Percentiles rank a stretch among this genome's conserved stretches.
These are phyloP conservation scores for Elegia similella DNA, from an alignment of 2,888 invertebrate genomes.

Conservation along the genomic window DNA sequence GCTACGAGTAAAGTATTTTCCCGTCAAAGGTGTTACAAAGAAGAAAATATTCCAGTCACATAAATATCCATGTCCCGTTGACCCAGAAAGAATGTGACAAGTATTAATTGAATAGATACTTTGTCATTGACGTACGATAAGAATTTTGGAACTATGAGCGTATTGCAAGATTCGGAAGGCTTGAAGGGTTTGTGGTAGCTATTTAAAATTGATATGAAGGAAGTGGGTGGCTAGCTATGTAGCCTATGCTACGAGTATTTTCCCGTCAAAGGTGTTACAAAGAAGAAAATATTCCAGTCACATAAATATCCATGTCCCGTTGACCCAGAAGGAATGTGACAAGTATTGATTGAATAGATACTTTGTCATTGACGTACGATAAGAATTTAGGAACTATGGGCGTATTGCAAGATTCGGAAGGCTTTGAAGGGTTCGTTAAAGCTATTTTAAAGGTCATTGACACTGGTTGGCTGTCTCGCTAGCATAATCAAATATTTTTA, in stretches of 20 bases:
- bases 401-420: not conserved
- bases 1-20: not conserved
- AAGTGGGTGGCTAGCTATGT: too few species aligned
- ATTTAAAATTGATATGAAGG: too few species aligned
- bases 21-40: slow-evolving; percentile 20
- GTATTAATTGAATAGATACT: not conserved
- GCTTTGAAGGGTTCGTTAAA: too few species aligned
- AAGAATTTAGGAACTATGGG: not conserved
- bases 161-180: not conserved
- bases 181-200: too few species aligned
- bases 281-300: slow-evolving; percentile 35
- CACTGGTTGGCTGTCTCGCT: too few species aligned
- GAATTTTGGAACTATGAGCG: not conserved
- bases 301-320: slow-evolving; percentile 39
- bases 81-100: slow-evolving; percentile 34
- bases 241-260: not conserved
- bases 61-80: slow-evolving; percentile 40
- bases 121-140: not conserved
- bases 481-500: too few species aligned
- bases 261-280: slow-evolving; percentile 20
- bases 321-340: slow-evolving; percentile 35
- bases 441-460: too few species aligned
- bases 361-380: not conserved
- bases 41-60: slow-evolving; percentile 45
- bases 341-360: not conserved